A percentile compares a stretch with the other conserved stretches of the same genome.
Conservation (phyloP, 2,113 vertebrate species). For the Psophia crepitans region DNA sequence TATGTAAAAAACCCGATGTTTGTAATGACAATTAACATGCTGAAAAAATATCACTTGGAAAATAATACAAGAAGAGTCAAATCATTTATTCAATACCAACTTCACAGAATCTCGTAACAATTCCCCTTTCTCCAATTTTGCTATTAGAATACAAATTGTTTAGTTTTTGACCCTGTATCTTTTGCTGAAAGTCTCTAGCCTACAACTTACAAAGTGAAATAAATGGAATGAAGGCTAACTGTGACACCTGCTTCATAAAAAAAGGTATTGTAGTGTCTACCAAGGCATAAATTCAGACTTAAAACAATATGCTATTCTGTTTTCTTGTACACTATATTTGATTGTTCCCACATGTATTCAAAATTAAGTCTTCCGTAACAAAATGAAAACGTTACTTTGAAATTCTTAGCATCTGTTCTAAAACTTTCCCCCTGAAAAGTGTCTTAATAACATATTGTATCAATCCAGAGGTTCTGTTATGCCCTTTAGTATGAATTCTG, state of each 20-base stretch:
- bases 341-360: background rate
- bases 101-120: background rate
- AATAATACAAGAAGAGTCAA: background rate
- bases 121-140: background rate
- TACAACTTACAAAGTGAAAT: background rate
- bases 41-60: background rate
- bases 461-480: background rate
- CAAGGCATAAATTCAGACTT: background rate
- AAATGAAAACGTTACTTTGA: background rate
- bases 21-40: background rate
- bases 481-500: background rate
- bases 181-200: background rate
- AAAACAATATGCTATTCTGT: background rate
- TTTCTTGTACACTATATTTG: background rate
- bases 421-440: background rate
- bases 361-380: background rate
- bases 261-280: background rate
- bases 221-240: background rate
- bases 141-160: background rate
- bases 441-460: background rate
- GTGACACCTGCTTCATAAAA: background rate
- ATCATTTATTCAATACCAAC: accelerated
- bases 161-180: background rate
- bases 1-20: background rate
- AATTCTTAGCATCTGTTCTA: background rate